Conservation (phyloP, 2,888 invertebrate species). For the Hemistola chrysoprasaria region DNA sequence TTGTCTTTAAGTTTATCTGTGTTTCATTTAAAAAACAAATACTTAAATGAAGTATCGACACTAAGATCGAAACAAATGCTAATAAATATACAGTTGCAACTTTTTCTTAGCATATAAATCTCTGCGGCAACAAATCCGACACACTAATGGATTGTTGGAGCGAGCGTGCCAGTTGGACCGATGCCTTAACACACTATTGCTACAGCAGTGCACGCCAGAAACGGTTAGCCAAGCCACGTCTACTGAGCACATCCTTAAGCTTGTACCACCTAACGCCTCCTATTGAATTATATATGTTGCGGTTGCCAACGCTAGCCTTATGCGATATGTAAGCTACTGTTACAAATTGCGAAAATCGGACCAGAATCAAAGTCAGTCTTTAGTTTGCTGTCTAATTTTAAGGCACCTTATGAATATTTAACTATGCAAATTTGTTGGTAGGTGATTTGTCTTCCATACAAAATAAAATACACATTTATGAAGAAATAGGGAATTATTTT, state of each 20-base stretch:
- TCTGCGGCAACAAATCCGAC: conserved; percentile 54
- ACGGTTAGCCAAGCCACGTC: conserved; percentile 42
- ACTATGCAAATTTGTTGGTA: too few relatives aligned
- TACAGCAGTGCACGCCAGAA: background rate
- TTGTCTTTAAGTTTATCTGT: too few relatives aligned
- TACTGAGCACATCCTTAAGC: conserved; percentile 53
- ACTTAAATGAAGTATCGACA: conserved; percentile 23
- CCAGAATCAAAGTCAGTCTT: too few relatives aligned
- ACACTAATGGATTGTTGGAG: conserved; percentile 68
- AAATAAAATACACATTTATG: too few relatives aligned
- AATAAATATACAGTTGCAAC: conserved; percentile 33
- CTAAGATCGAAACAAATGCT: conserved; percentile 23
- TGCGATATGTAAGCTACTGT: conserved; percentile 11
- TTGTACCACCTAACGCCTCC: conserved; percentile 40
- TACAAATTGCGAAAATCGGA: too few relatives aligned
- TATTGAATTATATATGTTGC: conserved; percentile 48
- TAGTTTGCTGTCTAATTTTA: too few relatives aligned
- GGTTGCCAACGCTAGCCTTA: conserved; percentile 11
- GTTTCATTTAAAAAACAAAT: conserved; percentile 1
- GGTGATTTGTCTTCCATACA: too few relatives aligned
- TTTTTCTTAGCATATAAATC: conserved; percentile 49
- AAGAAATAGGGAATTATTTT: too few relatives aligned
- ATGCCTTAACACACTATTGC: conserved; percentile 48
- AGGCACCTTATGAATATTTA: too few relatives aligned
- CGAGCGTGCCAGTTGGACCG: conserved; percentile 65